phyloP scores from a whole-genome alignment of 1,140 invertebrate species.

The Spodoptera litura region DNA sequence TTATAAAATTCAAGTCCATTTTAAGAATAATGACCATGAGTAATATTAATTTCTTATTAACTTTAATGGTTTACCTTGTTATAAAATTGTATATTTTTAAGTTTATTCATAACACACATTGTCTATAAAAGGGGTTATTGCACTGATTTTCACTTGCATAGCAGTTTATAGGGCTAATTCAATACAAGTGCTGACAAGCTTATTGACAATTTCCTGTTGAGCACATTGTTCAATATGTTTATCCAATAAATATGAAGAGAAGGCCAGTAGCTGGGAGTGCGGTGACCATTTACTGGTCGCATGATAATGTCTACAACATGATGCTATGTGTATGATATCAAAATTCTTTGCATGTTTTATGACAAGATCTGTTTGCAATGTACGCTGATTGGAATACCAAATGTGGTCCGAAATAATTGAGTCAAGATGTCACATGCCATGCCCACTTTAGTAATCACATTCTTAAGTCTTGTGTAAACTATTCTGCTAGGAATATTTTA shows the following conservation, averaged over 20 bases:
- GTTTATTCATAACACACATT: neutral
- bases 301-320: slow-evolving; percentile 50
- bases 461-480: slow-evolving; percentile 23
- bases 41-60: slow-evolving; percentile 20
- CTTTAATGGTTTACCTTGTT: neutral
- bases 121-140: slow-evolving; percentile 58
- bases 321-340: slow-evolving; percentile 41
- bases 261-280: slow-evolving; percentile 54
- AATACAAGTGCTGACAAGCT: slow-evolving; percentile 72
- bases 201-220: slow-evolving; percentile 82
- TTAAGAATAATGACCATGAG: slow-evolving; percentile 6
- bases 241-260: slow-evolving; percentile 70
- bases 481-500: slow-evolving; percentile 24
- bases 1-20: slow-evolving; percentile 2
- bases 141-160: slow-evolving; percentile 62
- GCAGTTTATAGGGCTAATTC: slow-evolving; percentile 65
- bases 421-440: slow-evolving; percentile 48
- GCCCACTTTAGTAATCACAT: slow-evolving; percentile 35
- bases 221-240: slow-evolving; percentile 66
- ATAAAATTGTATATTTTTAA: slow-evolving; percentile 3
- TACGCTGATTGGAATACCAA: slow-evolving; percentile 57
- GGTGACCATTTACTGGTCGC: slow-evolving; percentile 48
- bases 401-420: slow-evolving; percentile 53
- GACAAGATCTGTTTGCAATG: slow-evolving; percentile 53
- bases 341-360: slow-evolving; percentile 52